phyloP scores from a whole-genome alignment of 35 echinoderm and acorn worm genomes.

The Ophiothrix spiculata region DNA sequence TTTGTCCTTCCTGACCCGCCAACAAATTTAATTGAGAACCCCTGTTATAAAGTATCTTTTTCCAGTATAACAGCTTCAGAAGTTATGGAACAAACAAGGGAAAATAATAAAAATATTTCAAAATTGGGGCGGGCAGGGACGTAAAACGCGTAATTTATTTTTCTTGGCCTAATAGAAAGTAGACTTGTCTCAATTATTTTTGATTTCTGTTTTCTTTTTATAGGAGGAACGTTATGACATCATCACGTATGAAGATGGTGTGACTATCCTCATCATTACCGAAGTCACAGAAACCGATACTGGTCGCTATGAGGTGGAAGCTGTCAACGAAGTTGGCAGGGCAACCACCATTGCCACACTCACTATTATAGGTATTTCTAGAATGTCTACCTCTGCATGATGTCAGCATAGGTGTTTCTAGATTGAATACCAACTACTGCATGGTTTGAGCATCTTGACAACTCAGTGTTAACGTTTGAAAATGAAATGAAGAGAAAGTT shows the following conservation, averaged over 20 bases:
- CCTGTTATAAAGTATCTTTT: too few species aligned
- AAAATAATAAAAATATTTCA: too few species aligned
- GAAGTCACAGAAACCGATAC: constrained; percentile 81
- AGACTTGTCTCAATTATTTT: too few species aligned
- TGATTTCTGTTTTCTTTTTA: neutral
- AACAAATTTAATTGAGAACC: too few species aligned
- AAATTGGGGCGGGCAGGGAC: too few species aligned
- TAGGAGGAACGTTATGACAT: constrained; percentile 70
- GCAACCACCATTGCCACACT: constrained; percentile 53
- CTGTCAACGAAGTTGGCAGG: constrained; percentile 65
- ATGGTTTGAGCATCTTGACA: constrained; percentile 1
- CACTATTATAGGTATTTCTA: constrained; percentile 19
- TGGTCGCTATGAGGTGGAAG: constrained; percentile 76
- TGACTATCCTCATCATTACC: constrained; percentile 70
- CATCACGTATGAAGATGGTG: constrained; percentile 77
- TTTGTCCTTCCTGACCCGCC: too few species aligned
- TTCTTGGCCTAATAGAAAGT: too few species aligned
- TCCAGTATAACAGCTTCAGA: too few species aligned
- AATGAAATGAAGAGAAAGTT: too few species aligned
- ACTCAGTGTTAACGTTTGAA: too few species aligned
- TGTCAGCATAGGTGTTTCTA: constrained; percentile 10
- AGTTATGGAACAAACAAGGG: too few species aligned
- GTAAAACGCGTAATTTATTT: too few species aligned
- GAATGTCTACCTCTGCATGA: neutral
- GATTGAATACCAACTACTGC: neutral